Base-by-base conservation (phyloP, 1,140 invertebrate species). In the Eufriesea mexicana region DNA sequence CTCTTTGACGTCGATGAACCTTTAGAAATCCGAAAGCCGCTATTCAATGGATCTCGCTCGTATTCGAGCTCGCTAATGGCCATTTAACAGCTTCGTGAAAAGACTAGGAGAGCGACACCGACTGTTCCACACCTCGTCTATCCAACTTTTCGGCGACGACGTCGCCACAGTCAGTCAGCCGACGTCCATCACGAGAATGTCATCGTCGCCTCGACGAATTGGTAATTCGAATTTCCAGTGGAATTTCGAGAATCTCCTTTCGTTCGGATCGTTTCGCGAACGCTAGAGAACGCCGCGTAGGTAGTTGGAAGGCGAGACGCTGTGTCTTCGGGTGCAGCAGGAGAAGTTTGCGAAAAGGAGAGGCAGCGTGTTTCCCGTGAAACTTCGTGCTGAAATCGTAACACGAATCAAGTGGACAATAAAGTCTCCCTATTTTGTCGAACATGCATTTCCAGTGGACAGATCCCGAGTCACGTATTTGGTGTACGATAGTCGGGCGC, bases 11-110 rank as follows among this genome's bases (percentile, higher is more conserved):
- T 66, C 86, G 61, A 51, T 25, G 25, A 49, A n/a, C 57, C 59
- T 57, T 84, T 59, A 10, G 54, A 55, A 84, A 59, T 66, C 35
- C 35, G 8, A 62, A 2, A 42, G 25, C 12, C n/a, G 16, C 45
- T 2, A 25, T 23, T 68, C 23, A 42, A 23, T 20, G 28, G 35
- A 62, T n/a, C n/a, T 20, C 23, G 25, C n/a, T 28, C 68, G 59
- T 61, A 49, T 73, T 71, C 54, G 23, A 72, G 28, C 57, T 59
- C 71, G 57, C 77, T 84, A 88, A 85, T 85, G 83, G 72, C 20
- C 67, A 51, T 85, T 87, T 85, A 83, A 89, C 74, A 85, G 67
- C 75, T 64, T 35, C 28, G 61, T 77, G 51, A 88, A 85, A 83
- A 83, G 83, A 47, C 64, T 55, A 86, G 64, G 84, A 78, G 62